Percentiles rank a stretch among this genome's conserved stretches.
Evolutionary conservation across 2,797 vertebrate species (phyloP).

Genomic region (Poliocrania exsul): DNA sequence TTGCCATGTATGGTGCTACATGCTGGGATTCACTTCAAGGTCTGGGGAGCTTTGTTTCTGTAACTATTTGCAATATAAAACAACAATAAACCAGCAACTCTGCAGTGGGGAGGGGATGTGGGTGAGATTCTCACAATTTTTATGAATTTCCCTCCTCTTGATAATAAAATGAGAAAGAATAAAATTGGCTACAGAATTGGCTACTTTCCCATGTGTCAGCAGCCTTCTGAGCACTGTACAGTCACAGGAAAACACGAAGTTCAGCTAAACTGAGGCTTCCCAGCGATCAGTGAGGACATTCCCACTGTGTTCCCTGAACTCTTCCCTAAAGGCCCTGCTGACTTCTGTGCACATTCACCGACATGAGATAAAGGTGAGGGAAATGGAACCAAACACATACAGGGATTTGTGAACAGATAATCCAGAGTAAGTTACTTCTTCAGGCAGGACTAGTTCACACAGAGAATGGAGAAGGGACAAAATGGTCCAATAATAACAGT

Average conservation of each 20-base stretch:
- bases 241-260: not conserved
- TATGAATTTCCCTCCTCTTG: not conserved
- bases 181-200: not conserved
- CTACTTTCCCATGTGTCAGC: not conserved
- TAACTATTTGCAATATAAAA: not conserved
- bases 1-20: not conserved
- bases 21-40: not conserved
- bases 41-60: not conserved
- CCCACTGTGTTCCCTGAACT: not conserved
- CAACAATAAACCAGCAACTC: not conserved
- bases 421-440: not conserved
- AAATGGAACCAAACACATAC: not conserved
- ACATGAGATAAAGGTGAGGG: not conserved
- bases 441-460: not conserved
- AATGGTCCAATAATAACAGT: not conserved
- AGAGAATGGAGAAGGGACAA: not conserved
- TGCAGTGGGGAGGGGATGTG: not conserved
- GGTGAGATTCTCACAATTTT: not conserved
- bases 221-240: not conserved
- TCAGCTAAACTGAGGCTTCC: not conserved
- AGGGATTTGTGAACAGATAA: not conserved
- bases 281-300: not conserved
- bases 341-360: not conserved
- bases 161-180: conserved; percentile 12
- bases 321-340: not conserved